A percentile compares a stretch with the other conserved stretches of the same genome.
Conservation (phyloP, 1,140 invertebrate species). For the Cydia strobilella region DNA sequence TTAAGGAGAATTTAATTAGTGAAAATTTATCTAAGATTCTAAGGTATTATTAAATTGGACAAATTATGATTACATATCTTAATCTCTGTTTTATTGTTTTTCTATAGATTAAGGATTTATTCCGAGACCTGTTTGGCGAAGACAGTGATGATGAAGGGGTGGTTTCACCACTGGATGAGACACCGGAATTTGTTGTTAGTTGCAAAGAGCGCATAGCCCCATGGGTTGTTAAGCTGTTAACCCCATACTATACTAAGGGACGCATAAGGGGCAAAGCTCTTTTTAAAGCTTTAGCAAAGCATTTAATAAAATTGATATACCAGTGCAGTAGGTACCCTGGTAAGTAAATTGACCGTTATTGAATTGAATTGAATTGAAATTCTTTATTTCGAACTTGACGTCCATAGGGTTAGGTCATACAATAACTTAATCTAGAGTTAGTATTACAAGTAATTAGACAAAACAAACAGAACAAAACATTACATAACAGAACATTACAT, state of each 20-base stretch:
- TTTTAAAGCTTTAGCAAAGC: conserved; percentile 67
- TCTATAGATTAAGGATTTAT: conserved; percentile 69
- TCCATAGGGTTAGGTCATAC: no score
- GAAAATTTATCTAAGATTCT: no score
- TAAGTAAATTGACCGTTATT: conserved; percentile 43
- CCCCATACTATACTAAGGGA: conserved; percentile 67
- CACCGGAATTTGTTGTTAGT: conserved; percentile 64
- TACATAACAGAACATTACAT: no score
- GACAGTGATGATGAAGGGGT: conserved; percentile 74
- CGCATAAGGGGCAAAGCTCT: conserved; percentile 66
- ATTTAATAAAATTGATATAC: conserved; percentile 72
- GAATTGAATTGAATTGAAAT: no score
- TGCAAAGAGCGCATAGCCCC: conserved; percentile 76
- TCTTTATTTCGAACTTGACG: no score
- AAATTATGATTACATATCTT: no score
- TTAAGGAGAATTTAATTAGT: no score
- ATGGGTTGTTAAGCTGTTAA: conserved; percentile 68
- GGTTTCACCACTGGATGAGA: conserved; percentile 71
- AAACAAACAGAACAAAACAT: no score
- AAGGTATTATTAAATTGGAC: no score
- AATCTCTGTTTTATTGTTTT: not conserved
- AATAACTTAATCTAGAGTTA: no score
- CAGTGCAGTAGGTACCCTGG: conserved; percentile 75
- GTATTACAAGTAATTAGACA: no score
- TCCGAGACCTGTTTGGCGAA: conserved; percentile 68